phyloP scores from a whole-genome alignment of 2,888 invertebrate genomes.

The Phytoseiulus persimilis region DNA sequence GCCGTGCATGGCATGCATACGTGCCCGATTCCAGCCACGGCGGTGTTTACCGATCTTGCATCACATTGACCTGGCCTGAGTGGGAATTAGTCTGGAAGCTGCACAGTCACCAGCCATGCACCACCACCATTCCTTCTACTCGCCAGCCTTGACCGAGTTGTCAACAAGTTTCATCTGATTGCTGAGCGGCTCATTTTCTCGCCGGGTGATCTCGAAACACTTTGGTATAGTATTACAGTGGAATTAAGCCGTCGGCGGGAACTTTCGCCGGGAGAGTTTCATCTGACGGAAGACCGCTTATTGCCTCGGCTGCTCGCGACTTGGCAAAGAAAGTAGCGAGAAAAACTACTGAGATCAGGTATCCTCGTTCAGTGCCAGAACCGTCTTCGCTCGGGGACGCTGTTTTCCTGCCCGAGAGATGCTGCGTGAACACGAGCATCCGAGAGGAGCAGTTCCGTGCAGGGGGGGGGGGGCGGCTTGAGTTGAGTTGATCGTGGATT shows the following conservation, averaged over 20 bases:
- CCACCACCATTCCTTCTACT: not conserved
- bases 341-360: not conserved
- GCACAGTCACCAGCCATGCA: not conserved
- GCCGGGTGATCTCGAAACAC: not conserved
- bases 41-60: not conserved
- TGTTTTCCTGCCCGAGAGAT: no score
- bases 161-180: not conserved
- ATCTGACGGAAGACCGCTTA: not conserved
- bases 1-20: not conserved
- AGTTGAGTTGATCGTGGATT: no score
- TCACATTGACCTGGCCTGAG: not conserved
- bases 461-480: no score
- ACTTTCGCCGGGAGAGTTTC: not conserved
- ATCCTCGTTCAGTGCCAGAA: not conserved
- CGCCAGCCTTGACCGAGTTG: not conserved
- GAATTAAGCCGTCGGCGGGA: not conserved
- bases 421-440: no score
- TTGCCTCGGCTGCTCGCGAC: not conserved
- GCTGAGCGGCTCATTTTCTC: not conserved
- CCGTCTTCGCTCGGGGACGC: no score
- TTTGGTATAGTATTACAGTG: not conserved
- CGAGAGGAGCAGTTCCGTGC: no score
- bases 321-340: not conserved
- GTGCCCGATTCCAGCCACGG: not conserved
- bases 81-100: not conserved